These are phyloP conservation scores for Leptopilina boulardi DNA, from an alignment of 1,140 invertebrate species.

Conservation along the genomic window DNA sequence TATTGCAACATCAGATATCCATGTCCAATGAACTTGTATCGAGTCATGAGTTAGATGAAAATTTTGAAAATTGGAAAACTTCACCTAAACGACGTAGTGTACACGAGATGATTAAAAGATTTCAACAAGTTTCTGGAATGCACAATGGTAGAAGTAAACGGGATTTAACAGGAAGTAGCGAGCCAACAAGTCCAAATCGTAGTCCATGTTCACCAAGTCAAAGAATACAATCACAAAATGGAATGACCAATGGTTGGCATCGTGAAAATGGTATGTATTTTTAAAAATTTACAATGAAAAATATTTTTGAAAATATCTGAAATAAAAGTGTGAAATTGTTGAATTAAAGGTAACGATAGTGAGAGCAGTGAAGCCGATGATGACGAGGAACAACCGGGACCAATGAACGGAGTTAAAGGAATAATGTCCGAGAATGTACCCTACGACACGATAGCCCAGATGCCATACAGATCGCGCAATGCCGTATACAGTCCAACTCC, in stretches of 20 bases:
- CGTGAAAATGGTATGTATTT: conserved; percentile 50
- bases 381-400: conserved; percentile 53
- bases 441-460: conserved; percentile 65
- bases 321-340: background rate
- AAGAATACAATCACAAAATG: conserved; percentile 62
- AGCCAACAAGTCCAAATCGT: conserved; percentile 59
- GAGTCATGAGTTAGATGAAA: conserved; percentile 56
- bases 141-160: conserved; percentile 60
- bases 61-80: conserved; percentile 57
- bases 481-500: conserved; percentile 72
- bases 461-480: conserved; percentile 71
- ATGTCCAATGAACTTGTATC: conserved; percentile 54
- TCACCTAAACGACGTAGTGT: conserved; percentile 62
- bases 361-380: conserved; percentile 69
- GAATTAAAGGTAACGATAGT: conserved; percentile 60
- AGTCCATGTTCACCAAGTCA: conserved; percentile 60
- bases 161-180: conserved; percentile 58
- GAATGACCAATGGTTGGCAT: conserved; percentile 57
- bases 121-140: conserved; percentile 68
- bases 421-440: conserved; percentile 56
- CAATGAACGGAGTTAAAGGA: conserved; percentile 55
- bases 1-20: conserved; percentile 48
- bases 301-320: background rate
- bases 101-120: conserved; percentile 70
- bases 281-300: no score